Evolutionary conservation across 1,140 invertebrate genomes (phyloP), one percentile per base, ranked within the genome.

Genomic region (Lasaia peninsularis): DNA sequence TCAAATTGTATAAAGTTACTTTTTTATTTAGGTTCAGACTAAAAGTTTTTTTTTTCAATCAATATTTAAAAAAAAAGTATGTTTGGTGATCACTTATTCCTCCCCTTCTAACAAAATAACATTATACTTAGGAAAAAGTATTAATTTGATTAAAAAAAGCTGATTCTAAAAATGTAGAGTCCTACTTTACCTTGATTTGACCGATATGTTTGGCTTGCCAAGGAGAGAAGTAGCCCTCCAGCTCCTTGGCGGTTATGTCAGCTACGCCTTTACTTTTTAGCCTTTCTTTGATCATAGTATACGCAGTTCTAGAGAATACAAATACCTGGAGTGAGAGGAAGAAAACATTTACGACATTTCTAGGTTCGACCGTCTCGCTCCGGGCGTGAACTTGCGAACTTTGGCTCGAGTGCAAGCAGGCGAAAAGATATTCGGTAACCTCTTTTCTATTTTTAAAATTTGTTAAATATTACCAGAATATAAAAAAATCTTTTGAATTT

Each of bases 181-280:
- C n/a, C 4, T 24, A 32, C 60, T 34, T 94, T 77, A 95, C 92
- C 88, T 92, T 93, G 65, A 94, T 95, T 67, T 92, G 90, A 35
- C 95, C 95, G 69, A 96, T 93, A 86, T 96, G 95, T 59, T 95
- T 94, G 20, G 95, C 94, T 82, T 95, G 94, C 93, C 94, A 95
- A 6, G 95, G 95, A 33, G 95, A 94, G 76, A 96, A 95, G 68
- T 94, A 96, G 62, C 93, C 93, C 64, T 91, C 91, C 20, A 96
- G 81, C 75, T 96, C 95, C 18, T 92, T 87, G 65, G 92, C 92
- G 20, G 92, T 93, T 49, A 95, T 88, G 59, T 93, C 91, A 1
- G 92, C 91, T 1, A 95, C 92, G 1, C 94, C 95, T 63, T 92
- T 93, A 63, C 91, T 92, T 89, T 95, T 95, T 66, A 96, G 86